Evolutionary conservation across 2,797 vertebrate genomes (phyloP).

Genomic region (Buceros bicornis): DNA sequence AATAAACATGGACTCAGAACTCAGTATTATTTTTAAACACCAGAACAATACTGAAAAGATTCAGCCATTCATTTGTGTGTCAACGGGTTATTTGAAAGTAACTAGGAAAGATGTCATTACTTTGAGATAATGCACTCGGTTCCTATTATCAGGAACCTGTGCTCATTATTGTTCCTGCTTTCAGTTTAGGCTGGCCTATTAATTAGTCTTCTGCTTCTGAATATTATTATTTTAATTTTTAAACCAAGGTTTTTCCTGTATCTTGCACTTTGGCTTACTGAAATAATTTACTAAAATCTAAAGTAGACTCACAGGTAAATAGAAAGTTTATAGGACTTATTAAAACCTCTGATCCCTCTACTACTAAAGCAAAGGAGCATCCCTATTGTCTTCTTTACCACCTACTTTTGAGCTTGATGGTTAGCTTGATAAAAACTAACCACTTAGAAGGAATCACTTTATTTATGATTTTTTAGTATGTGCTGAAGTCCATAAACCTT

Average conservation of each 20-base stretch:
- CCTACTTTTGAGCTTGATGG: not conserved
- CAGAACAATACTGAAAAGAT: not conserved
- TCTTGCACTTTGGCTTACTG: not conserved
- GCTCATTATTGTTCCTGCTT: not conserved
- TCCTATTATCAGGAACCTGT: not conserved
- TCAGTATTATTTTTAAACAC: not conserved
- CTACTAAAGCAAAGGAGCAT: not conserved
- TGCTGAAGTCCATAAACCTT: not conserved
- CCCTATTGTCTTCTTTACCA: not conserved
- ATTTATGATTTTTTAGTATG: not conserved
- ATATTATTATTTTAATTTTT: not conserved
- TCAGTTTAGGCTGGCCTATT: not conserved
- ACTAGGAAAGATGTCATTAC: not conserved
- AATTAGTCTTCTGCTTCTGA: not conserved
- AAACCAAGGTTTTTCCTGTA: not conserved
- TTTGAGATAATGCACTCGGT: not conserved
- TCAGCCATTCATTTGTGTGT: not conserved
- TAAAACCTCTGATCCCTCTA: not conserved
- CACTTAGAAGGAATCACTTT: not conserved
- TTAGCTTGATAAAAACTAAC: not conserved
- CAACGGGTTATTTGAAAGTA: not conserved
- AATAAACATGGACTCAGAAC: not conserved
- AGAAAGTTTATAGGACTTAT: not conserved
- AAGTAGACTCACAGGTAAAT: not conserved
- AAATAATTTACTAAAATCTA: not conserved